A percentile compares a stretch with the other conserved stretches of the same genome.
Evolutionary conservation across 2,888 invertebrate species (phyloP).

Genomic region (Anthoptus insignis): DNA sequence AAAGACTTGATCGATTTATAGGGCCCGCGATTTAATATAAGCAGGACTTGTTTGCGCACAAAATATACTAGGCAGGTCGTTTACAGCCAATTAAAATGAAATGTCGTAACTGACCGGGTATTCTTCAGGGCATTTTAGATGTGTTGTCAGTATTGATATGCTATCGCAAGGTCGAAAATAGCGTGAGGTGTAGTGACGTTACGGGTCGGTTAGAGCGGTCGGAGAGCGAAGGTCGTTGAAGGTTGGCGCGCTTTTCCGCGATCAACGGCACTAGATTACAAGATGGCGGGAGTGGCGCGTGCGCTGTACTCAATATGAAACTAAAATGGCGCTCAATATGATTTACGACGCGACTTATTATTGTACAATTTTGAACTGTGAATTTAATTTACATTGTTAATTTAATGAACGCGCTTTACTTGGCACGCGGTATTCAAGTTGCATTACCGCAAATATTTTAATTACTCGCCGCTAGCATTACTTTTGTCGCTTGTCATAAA

Average conservation of each 20-base stretch:
- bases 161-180: slow-evolving; percentile 43
- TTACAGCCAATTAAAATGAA: slow-evolving; percentile 45
- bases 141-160: neutral
- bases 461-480: slow-evolving; percentile 23
- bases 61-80: slow-evolving; percentile 68
- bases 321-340: slow-evolving; percentile 68
- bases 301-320: slow-evolving; percentile 69
- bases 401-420: slow-evolving; percentile 28
- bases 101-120: slow-evolving; percentile 11
- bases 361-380: slow-evolving; percentile 25
- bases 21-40: slow-evolving; percentile 72
- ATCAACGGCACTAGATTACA: slow-evolving; percentile 86
- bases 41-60: slow-evolving; percentile 68
- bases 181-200: slow-evolving; percentile 50
- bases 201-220: slow-evolving; percentile 68
- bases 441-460: slow-evolving; percentile 34
- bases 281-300: slow-evolving; percentile 85
- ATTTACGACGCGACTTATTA: slow-evolving; percentile 69
- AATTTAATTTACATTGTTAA: slow-evolving; percentile 37
- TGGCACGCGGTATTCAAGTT: slow-evolving; percentile 31
- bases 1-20: slow-evolving; percentile 72
- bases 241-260: slow-evolving; percentile 86
- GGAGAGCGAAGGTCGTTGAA: slow-evolving; percentile 87
- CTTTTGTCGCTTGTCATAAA: slow-evolving; percentile 31
- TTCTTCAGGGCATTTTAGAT: slow-evolving; percentile 5